Conservation (phyloP, 1,140 invertebrate species). For the Colletes latitarsis region DNA sequence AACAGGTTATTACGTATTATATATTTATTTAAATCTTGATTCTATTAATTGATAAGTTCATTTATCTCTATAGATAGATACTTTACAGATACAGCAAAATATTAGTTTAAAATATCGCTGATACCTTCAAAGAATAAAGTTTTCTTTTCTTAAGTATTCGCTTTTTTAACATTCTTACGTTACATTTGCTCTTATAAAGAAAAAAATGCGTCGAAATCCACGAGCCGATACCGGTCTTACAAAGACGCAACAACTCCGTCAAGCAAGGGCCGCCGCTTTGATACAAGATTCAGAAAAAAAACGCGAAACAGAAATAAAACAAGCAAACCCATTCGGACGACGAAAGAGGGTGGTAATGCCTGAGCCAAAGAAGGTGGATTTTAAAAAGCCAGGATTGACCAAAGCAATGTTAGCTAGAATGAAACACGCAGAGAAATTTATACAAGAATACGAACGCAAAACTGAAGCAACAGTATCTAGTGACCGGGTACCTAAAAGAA, state of each 20-base stretch:
- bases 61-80: no score
- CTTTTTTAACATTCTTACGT: not conserved
- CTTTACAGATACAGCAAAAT: not conserved
- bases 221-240: conserved; percentile 43
- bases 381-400: conserved; percentile 63
- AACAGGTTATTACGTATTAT: conserved; percentile 16
- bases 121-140: not conserved
- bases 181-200: not conserved
- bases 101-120: not conserved
- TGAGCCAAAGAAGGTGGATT: conserved; percentile 65
- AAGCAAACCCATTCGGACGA: not conserved
- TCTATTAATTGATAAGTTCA: not conserved
- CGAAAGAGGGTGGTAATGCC: not conserved
- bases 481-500: conserved; percentile 44
- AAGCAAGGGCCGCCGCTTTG: conserved; percentile 53
- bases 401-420: conserved; percentile 68
- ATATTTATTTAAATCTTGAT: not conserved
- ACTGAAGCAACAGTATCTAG: not conserved
- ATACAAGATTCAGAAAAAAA: conserved; percentile 31
- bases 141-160: not conserved
- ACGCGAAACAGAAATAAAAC: not conserved
- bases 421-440: conserved; percentile 60
- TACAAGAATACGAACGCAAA: conserved; percentile 57
- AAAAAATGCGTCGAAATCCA: conserved; percentile 34
- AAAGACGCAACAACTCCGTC: conserved; percentile 55